Base-by-base conservation (phyloP, 2,113 vertebrate species). In the Dasyornis broadbenti region DNA sequence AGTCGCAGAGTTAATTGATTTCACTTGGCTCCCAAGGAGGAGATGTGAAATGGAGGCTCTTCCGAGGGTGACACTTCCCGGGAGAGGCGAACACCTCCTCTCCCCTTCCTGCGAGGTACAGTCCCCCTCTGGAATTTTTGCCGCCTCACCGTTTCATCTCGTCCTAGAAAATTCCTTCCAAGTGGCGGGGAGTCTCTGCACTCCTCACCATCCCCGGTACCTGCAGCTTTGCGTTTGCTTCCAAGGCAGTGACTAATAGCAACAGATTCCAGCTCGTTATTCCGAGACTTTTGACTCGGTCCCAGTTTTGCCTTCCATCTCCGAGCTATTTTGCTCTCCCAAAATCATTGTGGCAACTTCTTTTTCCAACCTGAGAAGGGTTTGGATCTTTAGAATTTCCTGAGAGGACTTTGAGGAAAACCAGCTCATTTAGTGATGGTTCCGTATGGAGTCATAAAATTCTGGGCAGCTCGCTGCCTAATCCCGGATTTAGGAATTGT, bases 1-100 rank as follows among this genome's bases (percentile, higher is more conserved):
- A 73, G 81, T 83, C 24, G 72, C 88, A 66, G 71, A 79, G 75
- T 88, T 90, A 92, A 94, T 94, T 95, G 89, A 92, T 94, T 92
- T 88, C 60, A 8, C n/a, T 82, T 49, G 79, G 60, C 82, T 94
- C 83, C 82, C 86, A 37, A 92, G 70, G 89, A 96, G 75, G 83
- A 95, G 92, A 88, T 65, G 79, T 50, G 84, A 80, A 68, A 86
- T 50, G 89, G 80, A 89, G 66, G 7, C 76, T 82, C 57, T 15
- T 60, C 17, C 4, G 9, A 63, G 89, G 89, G 80, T n/a, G 79
- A 59, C 66, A 13, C 86, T 75, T 75, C 75, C 78, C 49, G 0
- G 86, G 78, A 88, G 91, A 54, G 49, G 69, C 50, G 14, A 42
- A 56, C 69, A 56, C 86, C 92, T 88, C 60, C 54, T 73, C 44